These are phyloP conservation scores for Drosophila neotestacea DNA, from an alignment of 2,888 invertebrate species.

Conservation along the genomic window DNA sequence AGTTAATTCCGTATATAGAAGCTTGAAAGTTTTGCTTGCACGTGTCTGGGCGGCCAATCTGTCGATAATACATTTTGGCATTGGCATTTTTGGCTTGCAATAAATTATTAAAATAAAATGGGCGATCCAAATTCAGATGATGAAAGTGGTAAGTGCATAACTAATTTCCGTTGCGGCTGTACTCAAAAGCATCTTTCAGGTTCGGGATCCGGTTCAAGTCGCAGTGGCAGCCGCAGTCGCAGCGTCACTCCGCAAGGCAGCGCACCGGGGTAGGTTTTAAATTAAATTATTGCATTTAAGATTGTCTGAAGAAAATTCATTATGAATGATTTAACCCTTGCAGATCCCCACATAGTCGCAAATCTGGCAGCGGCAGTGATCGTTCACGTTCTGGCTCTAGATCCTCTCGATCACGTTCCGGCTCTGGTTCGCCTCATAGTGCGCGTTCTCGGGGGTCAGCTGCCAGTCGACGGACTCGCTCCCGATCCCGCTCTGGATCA, in stretches of 20 bases:
- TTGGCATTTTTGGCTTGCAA: constrained; percentile 14
- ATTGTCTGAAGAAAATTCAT: neutral
- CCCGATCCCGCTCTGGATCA: constrained; percentile 59
- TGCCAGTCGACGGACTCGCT: constrained; percentile 43
- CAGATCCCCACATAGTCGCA: constrained; percentile 74
- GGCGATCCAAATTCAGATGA: constrained; percentile 69
- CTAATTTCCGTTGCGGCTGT: constrained; percentile 7
- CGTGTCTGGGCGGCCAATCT: constrained; percentile 36
- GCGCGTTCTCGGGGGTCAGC: constrained; percentile 53
- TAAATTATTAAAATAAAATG: constrained; percentile 54
- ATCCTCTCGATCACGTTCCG: constrained; percentile 58
- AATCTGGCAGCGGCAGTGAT: constrained; percentile 78
- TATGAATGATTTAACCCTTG: neutral
- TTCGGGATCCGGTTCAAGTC: constrained; percentile 82
- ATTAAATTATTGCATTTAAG: neutral
- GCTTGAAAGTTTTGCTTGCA: neutral
- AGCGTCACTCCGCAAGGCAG: constrained; percentile 80
- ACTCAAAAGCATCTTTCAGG: constrained; percentile 53
- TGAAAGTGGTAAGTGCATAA: constrained; percentile 71
- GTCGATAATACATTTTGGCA: constrained; percentile 10
- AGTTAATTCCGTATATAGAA: neutral
- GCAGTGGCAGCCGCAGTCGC: constrained; percentile 78
- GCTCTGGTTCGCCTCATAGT: constrained; percentile 74
- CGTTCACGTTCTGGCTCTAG: constrained; percentile 77
- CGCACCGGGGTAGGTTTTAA: constrained; percentile 60